Evolutionary conservation across 2,888 invertebrate species (phyloP), one percentile per base, ranked within the genome.

Genomic region (Criorhina ranunculi): DNA sequence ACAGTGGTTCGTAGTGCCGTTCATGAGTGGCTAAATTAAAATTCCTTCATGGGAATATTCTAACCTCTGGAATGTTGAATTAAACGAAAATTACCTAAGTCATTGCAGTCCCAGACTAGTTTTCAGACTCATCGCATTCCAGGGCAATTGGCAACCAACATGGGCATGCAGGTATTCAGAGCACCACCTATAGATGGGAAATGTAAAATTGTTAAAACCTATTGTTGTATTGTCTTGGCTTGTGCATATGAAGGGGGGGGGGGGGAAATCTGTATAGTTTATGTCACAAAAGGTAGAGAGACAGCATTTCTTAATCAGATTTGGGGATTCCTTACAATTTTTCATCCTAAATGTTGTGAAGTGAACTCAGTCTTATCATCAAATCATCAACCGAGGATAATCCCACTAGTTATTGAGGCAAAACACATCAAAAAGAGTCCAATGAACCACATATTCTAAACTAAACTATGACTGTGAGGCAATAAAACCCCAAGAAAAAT

Each of bases 61-160:
- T 80, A 80, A 80, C 75, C 75, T 75, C 75, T 76, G 85, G 85
- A 85, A 85, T 85, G 85, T 80, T 76, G 70, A 85, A 75, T 85
- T 85, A 80, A 85, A 85, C 80, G 75, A 85, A 85, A 85, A 85
- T 80, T 80, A 44, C 37, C 75, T 37, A 85, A 80, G 80, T 70
- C 85, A 70, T 37, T 80, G 75, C 46, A 70, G 80, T 80, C 73
- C 57, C 80, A 75, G 83, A 80, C 73, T 85, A 69, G 83, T 80
- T 85, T 80, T 80, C 75, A 76, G 80, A 80, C 70, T 70, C 85
- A 85, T 85, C 80, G 80, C 85, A 85, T 85, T 85, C 85, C 85
- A 75, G 85, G 66, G 57, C 85, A 85, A 85, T 85, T 80, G 85
- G 75, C 85, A 75, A 79, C 69, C 35, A 64, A 46, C 67, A 31